Evolutionary conservation across 2,888 invertebrate species (phyloP).

Genomic region (Cataglyphis rosenhaueri): DNA sequence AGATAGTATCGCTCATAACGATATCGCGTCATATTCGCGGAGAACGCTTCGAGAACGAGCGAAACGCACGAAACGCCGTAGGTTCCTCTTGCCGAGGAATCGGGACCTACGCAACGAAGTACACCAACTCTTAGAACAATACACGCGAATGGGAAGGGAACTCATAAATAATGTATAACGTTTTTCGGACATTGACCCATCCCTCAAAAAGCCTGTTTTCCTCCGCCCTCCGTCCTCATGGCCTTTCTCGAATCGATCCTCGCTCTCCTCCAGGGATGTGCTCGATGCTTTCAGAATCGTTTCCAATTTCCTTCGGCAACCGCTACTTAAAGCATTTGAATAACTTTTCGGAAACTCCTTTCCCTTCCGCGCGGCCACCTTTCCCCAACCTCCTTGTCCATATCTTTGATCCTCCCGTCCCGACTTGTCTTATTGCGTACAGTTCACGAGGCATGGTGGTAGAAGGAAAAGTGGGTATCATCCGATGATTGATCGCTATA

Average conservation of each 20-base stretch:
- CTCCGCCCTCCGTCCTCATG: neutral
- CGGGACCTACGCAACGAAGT: neutral
- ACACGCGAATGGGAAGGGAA: constrained; percentile 68
- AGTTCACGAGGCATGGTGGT: constrained; percentile 85
- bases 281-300: constrained; percentile 56
- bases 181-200: constrained; percentile 83
- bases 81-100: constrained; percentile 7
- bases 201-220: constrained; percentile 54
- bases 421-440: constrained; percentile 72
- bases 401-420: neutral
- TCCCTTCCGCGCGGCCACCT: constrained; percentile 9
- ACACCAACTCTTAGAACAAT: constrained; percentile 59
- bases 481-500: constrained; percentile 74
- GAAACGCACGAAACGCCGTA: neutral
- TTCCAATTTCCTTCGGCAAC: constrained; percentile 63
- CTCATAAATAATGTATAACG: constrained; percentile 83
- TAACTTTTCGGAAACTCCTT: constrained; percentile 52
- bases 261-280: constrained; percentile 57
- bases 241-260: constrained; percentile 22
- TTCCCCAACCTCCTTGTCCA: constrained; percentile 1
- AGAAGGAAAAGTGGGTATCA: constrained; percentile 71
- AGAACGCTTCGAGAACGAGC: constrained; percentile 11
- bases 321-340: constrained; percentile 71
- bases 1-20: constrained; percentile 6
- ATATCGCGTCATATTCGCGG: constrained; percentile 12